A percentile compares a stretch with the other conserved stretches of the same genome.
These are phyloP conservation scores for Cabera pusaria DNA, from an alignment of 2,888 invertebrate genomes.

Conservation along the genomic window DNA sequence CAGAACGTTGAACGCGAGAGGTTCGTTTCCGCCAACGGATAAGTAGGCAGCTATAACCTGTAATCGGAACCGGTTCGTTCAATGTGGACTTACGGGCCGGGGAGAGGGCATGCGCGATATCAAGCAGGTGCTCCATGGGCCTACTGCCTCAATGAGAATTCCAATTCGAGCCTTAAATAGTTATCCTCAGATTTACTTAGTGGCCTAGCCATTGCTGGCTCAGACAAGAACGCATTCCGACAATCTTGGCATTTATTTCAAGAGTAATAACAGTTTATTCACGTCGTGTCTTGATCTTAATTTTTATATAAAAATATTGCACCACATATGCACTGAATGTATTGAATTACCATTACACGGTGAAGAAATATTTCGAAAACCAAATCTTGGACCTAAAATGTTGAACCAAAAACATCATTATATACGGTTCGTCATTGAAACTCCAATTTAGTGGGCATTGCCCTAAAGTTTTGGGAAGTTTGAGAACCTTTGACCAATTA, in stretches of 20 bases:
- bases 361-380: slow-evolving; percentile 1
- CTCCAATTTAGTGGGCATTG: slow-evolving; percentile 27
- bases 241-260: slow-evolving; percentile 2
- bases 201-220: slow-evolving; percentile 31
- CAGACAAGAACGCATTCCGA: slow-evolving; percentile 7
- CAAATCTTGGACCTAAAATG: slow-evolving; percentile 8
- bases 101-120: slow-evolving; percentile 78
- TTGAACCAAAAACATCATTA: slow-evolving; percentile 29
- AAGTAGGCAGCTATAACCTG: slow-evolving; percentile 79
- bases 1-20: slow-evolving; percentile 61
- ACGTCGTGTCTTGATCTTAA: slow-evolving; percentile 1
- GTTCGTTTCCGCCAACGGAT: slow-evolving; percentile 80
- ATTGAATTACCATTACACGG: slow-evolving; percentile 3
- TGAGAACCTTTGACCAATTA: slow-evolving; percentile 45
- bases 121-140: slow-evolving; percentile 79
- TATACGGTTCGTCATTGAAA: slow-evolving; percentile 33
- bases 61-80: slow-evolving; percentile 80
- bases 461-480: slow-evolving; percentile 34
- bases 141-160: slow-evolving; percentile 79
- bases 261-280: background rate
- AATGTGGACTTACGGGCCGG: slow-evolving; percentile 75
- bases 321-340: background rate
- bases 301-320: background rate
- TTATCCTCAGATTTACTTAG: slow-evolving; percentile 59
- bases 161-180: slow-evolving; percentile 68